A percentile compares a stretch with the other conserved stretches of the same genome.
Evolutionary conservation across 2,113 vertebrate genomes (phyloP).

Genomic region (Catharus minimus): DNA sequence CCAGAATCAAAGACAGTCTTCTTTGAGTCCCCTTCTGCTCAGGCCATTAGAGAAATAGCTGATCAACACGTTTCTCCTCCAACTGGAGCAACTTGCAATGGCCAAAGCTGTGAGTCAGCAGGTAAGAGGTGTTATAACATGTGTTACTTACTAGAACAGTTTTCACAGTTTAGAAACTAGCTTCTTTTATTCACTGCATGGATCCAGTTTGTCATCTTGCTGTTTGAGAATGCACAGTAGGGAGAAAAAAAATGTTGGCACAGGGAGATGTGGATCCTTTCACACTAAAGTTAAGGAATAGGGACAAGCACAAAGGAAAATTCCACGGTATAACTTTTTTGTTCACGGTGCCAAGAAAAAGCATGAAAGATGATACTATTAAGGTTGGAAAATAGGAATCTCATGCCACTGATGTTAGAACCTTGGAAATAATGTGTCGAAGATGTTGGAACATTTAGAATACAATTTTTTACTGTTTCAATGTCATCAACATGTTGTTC

Average conservation of each 20-base stretch:
- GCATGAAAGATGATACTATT: background rate
- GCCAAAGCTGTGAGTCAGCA: background rate
- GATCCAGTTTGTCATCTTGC: background rate
- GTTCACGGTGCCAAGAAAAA: background rate
- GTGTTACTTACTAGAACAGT: background rate
- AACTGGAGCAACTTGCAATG: background rate
- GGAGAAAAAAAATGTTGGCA: background rate
- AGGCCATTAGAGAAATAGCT: background rate
- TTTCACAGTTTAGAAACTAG: background rate
- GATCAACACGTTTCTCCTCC: background rate
- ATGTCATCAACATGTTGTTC: slow-evolving; percentile 33
- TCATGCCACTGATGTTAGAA: slow-evolving; percentile 2
- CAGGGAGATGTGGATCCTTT: background rate
- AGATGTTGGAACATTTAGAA: slow-evolving; percentile 6
- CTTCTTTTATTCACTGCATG: background rate
- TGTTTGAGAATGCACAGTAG: background rate
- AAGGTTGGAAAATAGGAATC: slow-evolving; percentile 3
- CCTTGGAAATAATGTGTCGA: slow-evolving; percentile 16
- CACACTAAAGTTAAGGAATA: background rate
- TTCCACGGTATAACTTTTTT: background rate
- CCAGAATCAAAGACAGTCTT: background rate
- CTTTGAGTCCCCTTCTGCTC: background rate
- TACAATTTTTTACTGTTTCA: slow-evolving; percentile 16
- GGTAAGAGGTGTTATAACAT: background rate
- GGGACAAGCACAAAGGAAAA: background rate